Conservation (phyloP, 35 echinoderm and acorn worm species). For the Holothuria glaberrima region DNA sequence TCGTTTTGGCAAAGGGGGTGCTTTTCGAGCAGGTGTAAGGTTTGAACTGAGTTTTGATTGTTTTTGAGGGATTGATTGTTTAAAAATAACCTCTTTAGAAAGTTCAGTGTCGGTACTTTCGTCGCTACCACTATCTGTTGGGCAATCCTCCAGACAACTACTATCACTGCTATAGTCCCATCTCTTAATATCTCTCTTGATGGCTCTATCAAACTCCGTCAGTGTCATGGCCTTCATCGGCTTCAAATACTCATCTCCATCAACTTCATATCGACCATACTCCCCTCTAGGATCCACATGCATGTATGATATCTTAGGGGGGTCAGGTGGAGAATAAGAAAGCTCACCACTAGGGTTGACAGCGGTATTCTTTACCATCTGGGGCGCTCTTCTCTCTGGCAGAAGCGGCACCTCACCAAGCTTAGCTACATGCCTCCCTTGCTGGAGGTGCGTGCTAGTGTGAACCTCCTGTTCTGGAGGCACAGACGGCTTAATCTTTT, state of each 20-base stretch:
- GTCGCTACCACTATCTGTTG: not conserved
- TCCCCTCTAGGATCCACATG: conserved; percentile 24
- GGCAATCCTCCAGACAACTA: not conserved
- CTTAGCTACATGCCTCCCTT: conserved; percentile 29
- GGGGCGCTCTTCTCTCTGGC: too few relatives aligned
- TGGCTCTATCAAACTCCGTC: not conserved
- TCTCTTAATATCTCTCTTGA: not conserved
- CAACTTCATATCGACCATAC: not conserved
- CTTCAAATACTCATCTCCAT: conserved; percentile 3
- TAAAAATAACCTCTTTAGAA: not conserved
- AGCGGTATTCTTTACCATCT: too few relatives aligned
- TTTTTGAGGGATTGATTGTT: not conserved
- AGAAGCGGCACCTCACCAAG: conserved; percentile 24
- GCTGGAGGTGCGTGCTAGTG: not conserved
- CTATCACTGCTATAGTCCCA: conserved; percentile 38
- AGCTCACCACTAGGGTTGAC: not conserved
- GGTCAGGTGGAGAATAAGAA: not conserved
- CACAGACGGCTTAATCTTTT: not conserved
- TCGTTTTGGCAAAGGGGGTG: conserved; percentile 28
- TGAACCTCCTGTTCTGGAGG: not conserved
- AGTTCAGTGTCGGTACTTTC: not conserved
- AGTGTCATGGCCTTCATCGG: not conserved
- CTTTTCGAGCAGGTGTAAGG: conserved; percentile 1
- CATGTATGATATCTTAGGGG: not conserved
- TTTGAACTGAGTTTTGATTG: not conserved